phyloP scores from a whole-genome alignment of 2,797 vertebrate species.

The Macropodus opercularis region DNA sequence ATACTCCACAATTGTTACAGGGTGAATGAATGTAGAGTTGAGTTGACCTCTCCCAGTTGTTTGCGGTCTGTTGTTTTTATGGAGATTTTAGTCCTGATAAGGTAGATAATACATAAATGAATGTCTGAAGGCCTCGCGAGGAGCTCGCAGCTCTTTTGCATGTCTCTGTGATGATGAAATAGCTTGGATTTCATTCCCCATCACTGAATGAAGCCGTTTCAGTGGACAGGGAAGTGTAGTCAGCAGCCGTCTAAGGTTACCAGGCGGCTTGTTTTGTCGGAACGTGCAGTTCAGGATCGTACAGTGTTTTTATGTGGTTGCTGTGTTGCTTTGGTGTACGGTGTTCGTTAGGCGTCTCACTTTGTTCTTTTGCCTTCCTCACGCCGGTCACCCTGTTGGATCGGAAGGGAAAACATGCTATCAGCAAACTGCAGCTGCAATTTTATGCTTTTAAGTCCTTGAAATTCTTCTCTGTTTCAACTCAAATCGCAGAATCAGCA shows the following conservation, averaged over 20 bases:
- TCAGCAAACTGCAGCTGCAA: constrained; percentile 63
- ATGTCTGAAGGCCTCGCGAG: background rate
- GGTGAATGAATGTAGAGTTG: constrained; percentile 49
- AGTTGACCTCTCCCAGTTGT: constrained; percentile 25
- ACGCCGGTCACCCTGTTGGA: constrained; percentile 31
- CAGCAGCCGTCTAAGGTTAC: constrained; percentile 45
- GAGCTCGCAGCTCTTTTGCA: constrained; percentile 6
- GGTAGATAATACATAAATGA: constrained; percentile 7
- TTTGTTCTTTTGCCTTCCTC: constrained; percentile 18
- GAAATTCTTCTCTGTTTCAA: constrained; percentile 72
- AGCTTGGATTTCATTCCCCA: constrained; percentile 19
- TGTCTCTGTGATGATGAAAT: constrained; percentile 32
- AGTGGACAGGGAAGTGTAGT: constrained; percentile 24
- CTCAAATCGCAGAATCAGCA: constrained; percentile 65
- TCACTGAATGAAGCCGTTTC: constrained; percentile 39
- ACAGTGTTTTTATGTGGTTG: constrained; percentile 23
- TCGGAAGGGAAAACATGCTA: constrained; percentile 59
- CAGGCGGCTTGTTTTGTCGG: constrained; percentile 40
- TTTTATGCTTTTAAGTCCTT: constrained; percentile 68
- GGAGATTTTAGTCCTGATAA: constrained; percentile 8
- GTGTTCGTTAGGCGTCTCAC: constrained; percentile 27
- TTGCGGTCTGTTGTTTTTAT: constrained; percentile 19
- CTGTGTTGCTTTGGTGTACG: constrained; percentile 22
- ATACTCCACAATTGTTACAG: constrained; percentile 60
- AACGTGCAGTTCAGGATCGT: constrained; percentile 43